Percentiles rank a stretch among this genome's conserved stretches.
Conservation (phyloP, 1,140 invertebrate species). For the Globodera rostochiensis region DNA sequence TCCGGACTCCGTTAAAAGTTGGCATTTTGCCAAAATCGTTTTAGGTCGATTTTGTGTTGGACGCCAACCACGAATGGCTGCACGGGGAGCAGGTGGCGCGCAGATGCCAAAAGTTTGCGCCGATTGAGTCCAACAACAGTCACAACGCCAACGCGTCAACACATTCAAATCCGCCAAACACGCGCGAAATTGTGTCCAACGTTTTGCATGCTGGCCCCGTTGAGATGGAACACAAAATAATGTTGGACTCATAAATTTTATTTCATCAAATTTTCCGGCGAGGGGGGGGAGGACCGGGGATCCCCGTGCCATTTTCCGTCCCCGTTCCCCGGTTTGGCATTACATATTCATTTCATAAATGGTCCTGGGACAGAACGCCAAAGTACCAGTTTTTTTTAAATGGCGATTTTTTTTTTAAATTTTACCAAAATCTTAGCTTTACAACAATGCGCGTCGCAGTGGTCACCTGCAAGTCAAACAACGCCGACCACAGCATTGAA, state of each 20-base stretch:
- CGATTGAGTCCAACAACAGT: neutral
- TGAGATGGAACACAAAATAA: slow-evolving; percentile 45
- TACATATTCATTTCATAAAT: too few species aligned
- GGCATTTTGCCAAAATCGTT: neutral
- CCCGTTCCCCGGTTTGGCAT: too few species aligned
- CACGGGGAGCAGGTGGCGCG: slow-evolving; percentile 48
- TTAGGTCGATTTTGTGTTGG: slow-evolving; percentile 52
- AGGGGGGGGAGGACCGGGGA: too few species aligned
- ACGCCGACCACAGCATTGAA: slow-evolving; percentile 15
- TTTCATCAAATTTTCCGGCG: too few species aligned
- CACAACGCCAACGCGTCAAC: slow-evolving; percentile 1
- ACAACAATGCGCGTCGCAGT: slow-evolving; percentile 53
- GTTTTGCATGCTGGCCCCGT: slow-evolving; percentile 46
- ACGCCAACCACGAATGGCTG: slow-evolving; percentile 52
- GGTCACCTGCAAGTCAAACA: slow-evolving; percentile 49
- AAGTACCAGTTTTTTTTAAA: neutral
- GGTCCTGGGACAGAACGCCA: neutral
- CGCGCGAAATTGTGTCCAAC: slow-evolving; percentile 52
- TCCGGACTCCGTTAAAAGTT: too few species aligned
- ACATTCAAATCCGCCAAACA: slow-evolving; percentile 29
- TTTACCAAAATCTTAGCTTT: slow-evolving; percentile 34
- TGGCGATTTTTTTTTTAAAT: too few species aligned
- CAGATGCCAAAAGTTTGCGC: slow-evolving; percentile 35
- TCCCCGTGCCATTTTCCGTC: too few species aligned
- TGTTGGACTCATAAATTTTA: slow-evolving; percentile 30